These are phyloP conservation scores for Rhinella marina DNA, from an alignment of 2,797 vertebrate genomes.

Conservation along the genomic window DNA sequence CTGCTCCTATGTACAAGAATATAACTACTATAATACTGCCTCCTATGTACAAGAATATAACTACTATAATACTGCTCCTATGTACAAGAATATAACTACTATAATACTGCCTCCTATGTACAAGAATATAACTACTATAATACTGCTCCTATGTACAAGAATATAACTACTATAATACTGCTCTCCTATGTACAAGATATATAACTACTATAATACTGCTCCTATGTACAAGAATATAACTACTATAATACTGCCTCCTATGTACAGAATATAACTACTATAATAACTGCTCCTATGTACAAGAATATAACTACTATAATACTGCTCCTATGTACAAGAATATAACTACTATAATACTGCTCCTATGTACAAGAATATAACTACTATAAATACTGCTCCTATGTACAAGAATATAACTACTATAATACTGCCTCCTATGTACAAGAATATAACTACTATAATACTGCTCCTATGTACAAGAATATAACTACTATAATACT, in stretches of 20 bases:
- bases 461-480: slow-evolving; percentile 7
- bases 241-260: background rate
- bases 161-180: slow-evolving; percentile 4
- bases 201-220: background rate
- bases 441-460: slow-evolving; percentile 15
- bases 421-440: slow-evolving; percentile 17
- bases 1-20: background rate
- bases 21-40: background rate
- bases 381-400: slow-evolving; percentile 19
- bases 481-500: slow-evolving; percentile 22
- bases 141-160: background rate
- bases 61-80: background rate
- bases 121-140: slow-evolving; percentile 11
- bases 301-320: slow-evolving; percentile 20
- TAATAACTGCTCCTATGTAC: background rate
- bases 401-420: slow-evolving; percentile 23
- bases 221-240: background rate
- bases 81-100: background rate
- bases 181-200: background rate
- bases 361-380: slow-evolving; percentile 18
- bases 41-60: background rate
- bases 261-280: background rate
- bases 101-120: background rate
- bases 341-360: slow-evolving; percentile 24
- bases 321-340: slow-evolving; percentile 4